Base-by-base conservation (phyloP, 1,140 invertebrate genomes). In the Aphis gossypii region DNA sequence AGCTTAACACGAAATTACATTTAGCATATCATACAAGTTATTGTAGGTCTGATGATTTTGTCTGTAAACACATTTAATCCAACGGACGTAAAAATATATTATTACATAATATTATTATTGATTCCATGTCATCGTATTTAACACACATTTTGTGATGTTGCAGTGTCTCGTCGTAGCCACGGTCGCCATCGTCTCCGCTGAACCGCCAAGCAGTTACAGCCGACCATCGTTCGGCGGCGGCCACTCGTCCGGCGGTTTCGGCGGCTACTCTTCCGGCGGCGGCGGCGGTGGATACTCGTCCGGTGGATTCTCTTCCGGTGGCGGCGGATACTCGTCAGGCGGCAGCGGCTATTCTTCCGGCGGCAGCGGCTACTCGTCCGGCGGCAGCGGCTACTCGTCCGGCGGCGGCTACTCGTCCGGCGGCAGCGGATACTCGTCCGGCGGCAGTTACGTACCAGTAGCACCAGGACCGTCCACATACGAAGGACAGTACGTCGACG, bases 401-500 rank as follows among this genome's bases (percentile, higher is more conserved):
- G 90, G 94, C 48, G 94, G 94, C 25, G 94, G 94, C 1, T 93
- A 91, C 82, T 44, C 92, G 46, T 90, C 94, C 23, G 93, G 94
- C 41, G 95, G 95, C n/a, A 95, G 95, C 83, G 95, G 95, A 21
- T 94, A 94, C 94, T 94, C 94, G 48, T 95, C 95, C 93, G 95
- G 95, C 93, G 96, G 96, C 76, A 96, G 96, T 56, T 98, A 97
- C 95, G 96, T 96, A 94, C 96, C 96, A 83, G 97, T 97, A 2
- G 97, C 97, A 38, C 96, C 96, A 87, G 97, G 97, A 92, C 96
- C 96, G 95, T 97, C 97, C 94, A 97, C 96, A 91, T 97, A 96
- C 94, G 97, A 98, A 95, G 97, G 97, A 88, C 97, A 97, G 94
- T 96, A 97, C 95, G 97, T 98, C 87, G 97, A 98, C 95, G 96